phyloP scores from a whole-genome alignment of 2,113 vertebrate genomes.

The Varanus salvator region DNA sequence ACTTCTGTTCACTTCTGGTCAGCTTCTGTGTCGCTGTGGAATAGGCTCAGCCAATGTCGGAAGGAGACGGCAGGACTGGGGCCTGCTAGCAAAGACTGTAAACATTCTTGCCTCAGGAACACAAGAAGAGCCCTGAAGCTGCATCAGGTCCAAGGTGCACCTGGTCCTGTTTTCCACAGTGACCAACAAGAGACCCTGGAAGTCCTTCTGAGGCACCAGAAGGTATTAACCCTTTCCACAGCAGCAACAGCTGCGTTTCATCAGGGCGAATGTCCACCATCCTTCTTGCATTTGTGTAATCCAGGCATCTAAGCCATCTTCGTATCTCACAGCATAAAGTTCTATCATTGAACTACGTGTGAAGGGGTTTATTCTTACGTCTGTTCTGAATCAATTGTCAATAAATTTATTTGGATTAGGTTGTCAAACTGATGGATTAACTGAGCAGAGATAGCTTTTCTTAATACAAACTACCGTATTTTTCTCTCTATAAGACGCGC shows the following conservation, averaged over 20 bases:
- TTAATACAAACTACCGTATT: rapidly evolving
- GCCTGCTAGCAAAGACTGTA: background rate
- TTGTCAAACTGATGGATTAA: background rate
- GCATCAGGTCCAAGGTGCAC: background rate
- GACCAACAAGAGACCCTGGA: background rate
- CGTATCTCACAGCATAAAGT: background rate
- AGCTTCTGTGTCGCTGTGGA: background rate
- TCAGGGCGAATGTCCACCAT: background rate
- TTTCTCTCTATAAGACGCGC: too few species aligned
- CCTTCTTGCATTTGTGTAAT: background rate
- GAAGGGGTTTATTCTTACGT: background rate
- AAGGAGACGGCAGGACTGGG: background rate
- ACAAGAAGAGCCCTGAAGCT: background rate
- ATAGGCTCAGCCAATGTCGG: background rate
- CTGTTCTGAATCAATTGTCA: background rate
- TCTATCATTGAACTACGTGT: background rate
- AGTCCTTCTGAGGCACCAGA: background rate
- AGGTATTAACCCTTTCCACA: background rate
- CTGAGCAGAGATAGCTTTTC: background rate
- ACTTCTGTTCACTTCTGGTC: background rate
- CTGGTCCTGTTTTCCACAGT: background rate
- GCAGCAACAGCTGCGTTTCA: background rate
- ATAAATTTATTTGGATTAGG: background rate
- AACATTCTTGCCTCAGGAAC: background rate
- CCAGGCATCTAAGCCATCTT: background rate